phyloP scores from a whole-genome alignment of 2,888 invertebrate species.

The Diarsia mendica region DNA sequence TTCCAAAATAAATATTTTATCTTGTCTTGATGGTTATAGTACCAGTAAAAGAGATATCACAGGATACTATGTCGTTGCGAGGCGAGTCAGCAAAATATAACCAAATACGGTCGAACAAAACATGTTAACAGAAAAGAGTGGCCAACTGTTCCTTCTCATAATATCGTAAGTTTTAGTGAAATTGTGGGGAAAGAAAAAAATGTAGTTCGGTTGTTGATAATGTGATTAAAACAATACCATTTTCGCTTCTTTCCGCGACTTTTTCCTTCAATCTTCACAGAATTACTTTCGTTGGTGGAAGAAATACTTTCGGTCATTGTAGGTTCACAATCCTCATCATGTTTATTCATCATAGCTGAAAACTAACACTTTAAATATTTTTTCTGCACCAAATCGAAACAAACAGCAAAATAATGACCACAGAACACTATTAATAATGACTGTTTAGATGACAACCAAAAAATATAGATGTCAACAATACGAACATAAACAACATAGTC shows the following conservation, averaged over 20 bases:
- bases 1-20: background rate
- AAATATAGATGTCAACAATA: too few species aligned
- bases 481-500: too few species aligned
- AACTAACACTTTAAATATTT: too few species aligned
- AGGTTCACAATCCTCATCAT: constrained; percentile 39
- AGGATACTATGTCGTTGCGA: background rate
- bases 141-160: background rate
- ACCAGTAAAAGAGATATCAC: background rate
- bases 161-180: background rate
- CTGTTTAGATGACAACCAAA: too few species aligned
- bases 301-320: constrained; percentile 22
- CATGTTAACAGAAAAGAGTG: background rate
- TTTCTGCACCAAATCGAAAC: background rate
- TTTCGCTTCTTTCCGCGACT: constrained; percentile 79
- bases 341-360: constrained; percentile 45
- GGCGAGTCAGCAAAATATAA: background rate
- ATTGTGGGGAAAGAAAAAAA: background rate
- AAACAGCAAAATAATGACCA: too few species aligned
- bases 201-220: background rate
- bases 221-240: constrained; percentile 69
- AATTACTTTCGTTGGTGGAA: constrained; percentile 54
- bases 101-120: background rate
- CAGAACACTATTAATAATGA: too few species aligned
- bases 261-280: constrained; percentile 72
- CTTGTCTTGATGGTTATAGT: background rate